A percentile compares a stretch with the other conserved stretches of the same genome.
Evolutionary conservation across 2,113 vertebrate species (phyloP).

Genomic region (Hydrolagus affinis): DNA sequence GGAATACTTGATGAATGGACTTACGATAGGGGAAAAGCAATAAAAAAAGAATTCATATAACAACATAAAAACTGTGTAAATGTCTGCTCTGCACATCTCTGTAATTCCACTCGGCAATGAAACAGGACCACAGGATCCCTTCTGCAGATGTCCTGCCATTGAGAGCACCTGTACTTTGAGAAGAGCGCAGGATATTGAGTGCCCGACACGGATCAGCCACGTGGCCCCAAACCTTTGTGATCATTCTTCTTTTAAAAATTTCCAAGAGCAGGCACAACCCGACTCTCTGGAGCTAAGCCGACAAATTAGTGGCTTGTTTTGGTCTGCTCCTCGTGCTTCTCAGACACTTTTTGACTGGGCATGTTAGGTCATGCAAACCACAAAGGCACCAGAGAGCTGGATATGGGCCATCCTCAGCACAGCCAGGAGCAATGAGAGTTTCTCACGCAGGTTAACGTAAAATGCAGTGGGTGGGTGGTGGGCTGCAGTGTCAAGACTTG

Average conservation of each 20-base stretch:
- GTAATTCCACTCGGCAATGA: not conserved
- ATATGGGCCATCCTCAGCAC: not conserved
- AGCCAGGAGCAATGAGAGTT: constrained; percentile 7
- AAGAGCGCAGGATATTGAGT: not conserved
- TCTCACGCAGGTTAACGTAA: constrained; percentile 4
- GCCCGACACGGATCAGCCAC: not conserved
- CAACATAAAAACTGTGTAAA: not conserved
- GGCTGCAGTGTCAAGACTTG: not conserved
- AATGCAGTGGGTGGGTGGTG: too few species aligned
- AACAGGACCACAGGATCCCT: not conserved
- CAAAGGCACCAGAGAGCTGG: constrained; percentile 1
- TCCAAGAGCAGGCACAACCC: not conserved
- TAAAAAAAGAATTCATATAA: not conserved
- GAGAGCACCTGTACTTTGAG: not conserved
- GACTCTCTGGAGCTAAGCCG: not conserved
- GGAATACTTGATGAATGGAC: not conserved
- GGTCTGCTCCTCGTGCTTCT: not conserved
- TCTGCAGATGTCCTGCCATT: not conserved
- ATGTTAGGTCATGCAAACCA: constrained; percentile 6
- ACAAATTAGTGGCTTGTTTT: constrained; percentile 7
- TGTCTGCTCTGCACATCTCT: not conserved
- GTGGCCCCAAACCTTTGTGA: not conserved
- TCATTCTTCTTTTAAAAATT: not conserved
- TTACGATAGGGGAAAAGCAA: not conserved
- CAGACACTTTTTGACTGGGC: not conserved